Evolutionary conservation across 2,797 vertebrate species (phyloP).

Genomic region (Catharus ustulatus): DNA sequence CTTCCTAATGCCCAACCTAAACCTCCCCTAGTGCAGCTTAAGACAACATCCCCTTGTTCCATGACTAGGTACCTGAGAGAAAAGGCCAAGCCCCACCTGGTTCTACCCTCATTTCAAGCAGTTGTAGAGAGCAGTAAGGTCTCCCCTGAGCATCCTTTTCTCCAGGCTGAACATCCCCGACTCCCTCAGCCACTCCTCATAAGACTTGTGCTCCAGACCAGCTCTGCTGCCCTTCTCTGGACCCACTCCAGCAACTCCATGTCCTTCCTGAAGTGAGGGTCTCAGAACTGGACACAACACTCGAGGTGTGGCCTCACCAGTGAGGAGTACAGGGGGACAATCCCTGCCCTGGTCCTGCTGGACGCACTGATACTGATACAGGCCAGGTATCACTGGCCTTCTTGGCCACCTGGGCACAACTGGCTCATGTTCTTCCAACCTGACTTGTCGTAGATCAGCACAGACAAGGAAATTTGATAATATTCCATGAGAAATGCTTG

Average conservation of each 20-base stretch:
- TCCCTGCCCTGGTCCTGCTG: background rate
- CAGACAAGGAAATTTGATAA: fast-evolving
- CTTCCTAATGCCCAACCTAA: background rate
- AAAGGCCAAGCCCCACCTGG: background rate
- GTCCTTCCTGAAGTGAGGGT: background rate
- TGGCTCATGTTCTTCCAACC: fast-evolving
- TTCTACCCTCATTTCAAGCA: background rate
- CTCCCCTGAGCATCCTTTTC: background rate
- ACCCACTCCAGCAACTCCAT: background rate
- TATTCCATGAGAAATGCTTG: fast-evolving
- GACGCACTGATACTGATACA: fast-evolving
- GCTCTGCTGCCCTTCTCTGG: background rate
- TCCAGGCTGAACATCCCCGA: background rate
- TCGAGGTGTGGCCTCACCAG: background rate
- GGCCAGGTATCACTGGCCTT: background rate
- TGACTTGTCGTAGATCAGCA: fast-evolving
- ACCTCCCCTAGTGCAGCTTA: background rate
- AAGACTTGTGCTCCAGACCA: background rate
- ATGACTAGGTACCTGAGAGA: background rate
- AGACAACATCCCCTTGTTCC: background rate
- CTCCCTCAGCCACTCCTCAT: background rate
- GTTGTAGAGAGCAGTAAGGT: background rate
- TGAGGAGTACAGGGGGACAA: fast-evolving
- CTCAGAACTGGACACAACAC: no score
- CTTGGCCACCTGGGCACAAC: background rate